Conservation (phyloP, 2,797 vertebrate species). For the Cygnus olor region DNA sequence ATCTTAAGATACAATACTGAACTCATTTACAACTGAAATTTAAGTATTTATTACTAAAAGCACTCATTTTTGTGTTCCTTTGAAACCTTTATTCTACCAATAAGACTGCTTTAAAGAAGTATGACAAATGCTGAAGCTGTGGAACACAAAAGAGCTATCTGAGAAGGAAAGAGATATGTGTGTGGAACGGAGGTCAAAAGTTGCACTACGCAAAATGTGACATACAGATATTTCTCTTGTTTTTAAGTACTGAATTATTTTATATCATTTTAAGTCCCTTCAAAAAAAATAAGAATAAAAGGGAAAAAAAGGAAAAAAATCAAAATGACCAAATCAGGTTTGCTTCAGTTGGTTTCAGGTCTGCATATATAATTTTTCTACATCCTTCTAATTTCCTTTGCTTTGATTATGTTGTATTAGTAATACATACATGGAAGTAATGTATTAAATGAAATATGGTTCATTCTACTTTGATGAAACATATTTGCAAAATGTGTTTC, state of each 20-base stretch:
- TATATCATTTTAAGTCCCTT: background rate
- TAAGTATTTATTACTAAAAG: background rate
- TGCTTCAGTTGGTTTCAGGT: background rate
- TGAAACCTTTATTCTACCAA: background rate
- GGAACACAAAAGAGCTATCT: background rate
- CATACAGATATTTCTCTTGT: background rate
- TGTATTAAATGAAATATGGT: too few relatives aligned
- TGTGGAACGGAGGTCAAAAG: background rate
- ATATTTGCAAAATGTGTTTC: background rate
- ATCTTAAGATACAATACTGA: background rate
- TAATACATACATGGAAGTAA: background rate
- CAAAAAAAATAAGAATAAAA: background rate
- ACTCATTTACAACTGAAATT: background rate
- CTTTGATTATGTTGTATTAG: background rate
- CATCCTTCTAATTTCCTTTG: background rate
- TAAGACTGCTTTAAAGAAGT: background rate
- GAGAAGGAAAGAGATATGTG: accelerated
- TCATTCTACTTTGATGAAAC: background rate
- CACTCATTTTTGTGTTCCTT: background rate
- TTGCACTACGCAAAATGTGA: background rate
- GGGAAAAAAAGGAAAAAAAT: background rate
- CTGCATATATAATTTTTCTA: background rate
- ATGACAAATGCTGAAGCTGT: background rate
- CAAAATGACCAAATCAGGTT: background rate
- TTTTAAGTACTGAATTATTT: background rate